Conservation (phyloP, 2,888 invertebrate species). For the Allophyes oxyacanthae region DNA sequence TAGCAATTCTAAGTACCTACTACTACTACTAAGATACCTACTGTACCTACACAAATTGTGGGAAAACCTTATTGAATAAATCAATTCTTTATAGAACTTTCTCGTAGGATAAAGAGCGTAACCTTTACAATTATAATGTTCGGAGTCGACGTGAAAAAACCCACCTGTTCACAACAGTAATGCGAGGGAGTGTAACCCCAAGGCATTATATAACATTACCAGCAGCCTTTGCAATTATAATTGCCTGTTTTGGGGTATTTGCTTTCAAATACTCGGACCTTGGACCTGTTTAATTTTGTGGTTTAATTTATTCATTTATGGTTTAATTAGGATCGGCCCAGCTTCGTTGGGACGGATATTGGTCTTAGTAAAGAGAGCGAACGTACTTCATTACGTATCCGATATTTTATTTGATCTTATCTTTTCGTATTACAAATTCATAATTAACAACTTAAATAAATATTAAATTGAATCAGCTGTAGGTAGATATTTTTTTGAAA, state of each 20-base stretch:
- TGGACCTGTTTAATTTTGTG: slow-evolving; percentile 44
- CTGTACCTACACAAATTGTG: too few relatives aligned
- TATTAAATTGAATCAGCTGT: slow-evolving; percentile 5
- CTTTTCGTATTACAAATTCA: neutral
- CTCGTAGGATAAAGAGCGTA: slow-evolving; percentile 16
- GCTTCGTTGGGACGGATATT: slow-evolving; percentile 38
- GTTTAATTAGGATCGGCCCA: slow-evolving; percentile 43
- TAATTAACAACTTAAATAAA: too few relatives aligned
- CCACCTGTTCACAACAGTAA: slow-evolving; percentile 24
- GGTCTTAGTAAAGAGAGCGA: slow-evolving; percentile 16
- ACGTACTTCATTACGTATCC: slow-evolving; percentile 12
- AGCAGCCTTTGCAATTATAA: slow-evolving; percentile 48
- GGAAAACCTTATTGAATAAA: neutral
- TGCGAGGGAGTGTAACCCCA: slow-evolving; percentile 23
- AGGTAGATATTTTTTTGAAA: too few relatives aligned
- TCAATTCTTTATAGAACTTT: slow-evolving; percentile 6
- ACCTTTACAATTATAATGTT: slow-evolving; percentile 28
- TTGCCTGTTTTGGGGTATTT: slow-evolving; percentile 46
- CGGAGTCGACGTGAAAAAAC: slow-evolving; percentile 11
- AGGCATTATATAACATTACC: slow-evolving; percentile 40
- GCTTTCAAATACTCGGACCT: slow-evolving; percentile 50
- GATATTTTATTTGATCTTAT: slow-evolving; percentile 11
- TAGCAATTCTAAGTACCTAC: too few relatives aligned
- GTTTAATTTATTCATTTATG: slow-evolving; percentile 52
- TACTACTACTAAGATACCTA: too few relatives aligned